Evolutionary conservation across 2,888 invertebrate genomes (phyloP), one percentile per base, ranked within the genome.

Genomic region (Thelaira solivaga): DNA sequence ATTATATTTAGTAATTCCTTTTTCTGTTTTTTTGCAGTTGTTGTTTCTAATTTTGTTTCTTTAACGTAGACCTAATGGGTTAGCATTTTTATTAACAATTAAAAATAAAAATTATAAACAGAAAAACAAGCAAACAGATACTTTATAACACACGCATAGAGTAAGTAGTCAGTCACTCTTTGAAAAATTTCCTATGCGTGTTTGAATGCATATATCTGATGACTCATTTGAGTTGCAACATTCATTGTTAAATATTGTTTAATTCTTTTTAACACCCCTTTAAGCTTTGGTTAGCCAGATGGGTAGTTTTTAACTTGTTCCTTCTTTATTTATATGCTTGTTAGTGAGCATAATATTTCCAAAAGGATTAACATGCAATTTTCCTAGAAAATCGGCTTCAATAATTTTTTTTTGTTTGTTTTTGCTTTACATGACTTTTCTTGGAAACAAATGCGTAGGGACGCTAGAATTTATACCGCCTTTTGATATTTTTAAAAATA

Each of bases 221-320:
- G 71, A 71, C 24, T 71, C 71, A 71, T 62, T 49, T 43, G 3
- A 41, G 39, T 41, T 62, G 51, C 18, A 59, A 43, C 26, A 59
- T 51, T 59, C 43, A 20, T 43, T 65, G 5, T 49, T 51, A 59
- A 73, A 59, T 59, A 20, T 51, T 65, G 49, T 59, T 65, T 65
- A 73, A 72, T 24, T 64, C 39, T 64, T 39, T 72, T 41, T 41
- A 72, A 65, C 73, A 59, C 49, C 47, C 49, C 65, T 49, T 49
- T 59, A 65, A 57, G 41, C 57, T 41, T 18, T 49, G 43, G 10
- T n/a, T n/a, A n/a, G n/a, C n/a, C n/a, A n/a, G n/a, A n/a, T 8
- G 7, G 26, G 26, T 13, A 11, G 4, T 20, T 20, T 34, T 43
- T 41, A 10, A 16, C 0, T 4, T 4, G 2, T 24, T 24, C 4